Base-by-base conservation (phyloP, 2,797 vertebrate species). In the Eidolon dupreanum region DNA sequence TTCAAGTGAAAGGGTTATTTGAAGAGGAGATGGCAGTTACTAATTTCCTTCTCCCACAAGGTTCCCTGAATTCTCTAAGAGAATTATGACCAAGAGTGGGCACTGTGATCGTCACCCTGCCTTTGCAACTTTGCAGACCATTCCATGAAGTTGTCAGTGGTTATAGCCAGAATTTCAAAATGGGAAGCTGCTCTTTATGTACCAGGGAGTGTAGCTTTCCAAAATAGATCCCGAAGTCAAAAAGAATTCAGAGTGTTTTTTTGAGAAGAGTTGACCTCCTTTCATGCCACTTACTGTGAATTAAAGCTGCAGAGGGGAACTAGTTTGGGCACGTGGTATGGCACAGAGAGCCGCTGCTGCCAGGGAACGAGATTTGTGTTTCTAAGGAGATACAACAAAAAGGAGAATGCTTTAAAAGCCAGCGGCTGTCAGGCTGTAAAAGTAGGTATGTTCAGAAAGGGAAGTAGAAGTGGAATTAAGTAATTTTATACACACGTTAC, bases 291-390 rank as follows among this genome's bases (percentile, higher is more conserved):
- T 99, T 98, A 98, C 98, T 99, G 98, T 98, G 99, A 99, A 98
- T 98, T 98, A 98, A 99, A 99, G 98, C 98, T 98, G 98, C 92
- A 95, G 99, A 98, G 98, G 98, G 98, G 98, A 98, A 98, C 98
- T 98, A 98, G 99, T 99, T 98, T 98, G 98, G 98, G 98, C 98
- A 98, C 98, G 98, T 98, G 98, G 98, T 98, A 93, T 97, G 96
- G 98, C 98, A 97, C 98, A 98, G 98, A 98, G 96, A 97, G 96
- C 98, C 59, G 86, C 96, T 53, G 97, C 98, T 98, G 98, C 98
- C 99, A 98, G 98, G 98, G 98, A 99, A 98, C 98, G 96, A 98
- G 98, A 99, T 98, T 99, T 99, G 98, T 99, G 98, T 99, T 99
- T 98, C 98, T 98, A 99, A 99, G 98, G 98, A 98, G 98, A 98